Base-by-base conservation (phyloP, 2,797 vertebrate genomes). In the Meda fulgida region DNA sequence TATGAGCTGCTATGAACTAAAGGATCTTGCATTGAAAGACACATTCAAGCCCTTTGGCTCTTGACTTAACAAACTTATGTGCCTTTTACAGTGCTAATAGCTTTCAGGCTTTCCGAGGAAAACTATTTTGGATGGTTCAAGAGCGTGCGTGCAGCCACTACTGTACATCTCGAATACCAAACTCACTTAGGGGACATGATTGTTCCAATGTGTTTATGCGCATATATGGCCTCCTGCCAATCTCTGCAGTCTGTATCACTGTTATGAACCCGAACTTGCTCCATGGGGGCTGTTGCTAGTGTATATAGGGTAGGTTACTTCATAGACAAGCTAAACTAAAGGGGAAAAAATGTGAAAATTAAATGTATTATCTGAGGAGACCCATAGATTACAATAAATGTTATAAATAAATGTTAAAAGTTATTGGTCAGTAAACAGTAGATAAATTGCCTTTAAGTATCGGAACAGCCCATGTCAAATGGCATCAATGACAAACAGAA, bases 61-160 rank as follows among this genome's bases (percentile, higher is more conserved):
- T 48, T 16, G 46, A 48, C 46, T 48, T 48, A 5, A 40, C 40
- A 40, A 85, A 65, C 21, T 80, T 23, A 58, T 63, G 36, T 67
- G 78, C 60, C 60, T 84, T 76, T 71, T 70, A 51, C 81, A 81
- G 40, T 5, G 65, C 53, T 84, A 85, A 85, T 81, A 29, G 73
- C 77, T 82, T 85, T 83, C 83, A 83, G 83, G 75, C 16, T 78
- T 87, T 73, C 53, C 14, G 34, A 19, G 0, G 23, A 79, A 31
- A 40, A 14, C 23, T 14, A 7, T 78, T 84, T 69, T 78, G 34
- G 18, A 58, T 67, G 65, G 38, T 77, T 53, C 46, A 67, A 31
- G 60, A 43, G 31, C n/a, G n/a, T 55, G 16, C 3, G 10, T 55
- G 60, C 65, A 60, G 83, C 40, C 65, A 43, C 36, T 78, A 78